Evolutionary conservation across 2,797 vertebrate genomes (phyloP).

Genomic region (Eupleurogrammus muticus): DNA sequence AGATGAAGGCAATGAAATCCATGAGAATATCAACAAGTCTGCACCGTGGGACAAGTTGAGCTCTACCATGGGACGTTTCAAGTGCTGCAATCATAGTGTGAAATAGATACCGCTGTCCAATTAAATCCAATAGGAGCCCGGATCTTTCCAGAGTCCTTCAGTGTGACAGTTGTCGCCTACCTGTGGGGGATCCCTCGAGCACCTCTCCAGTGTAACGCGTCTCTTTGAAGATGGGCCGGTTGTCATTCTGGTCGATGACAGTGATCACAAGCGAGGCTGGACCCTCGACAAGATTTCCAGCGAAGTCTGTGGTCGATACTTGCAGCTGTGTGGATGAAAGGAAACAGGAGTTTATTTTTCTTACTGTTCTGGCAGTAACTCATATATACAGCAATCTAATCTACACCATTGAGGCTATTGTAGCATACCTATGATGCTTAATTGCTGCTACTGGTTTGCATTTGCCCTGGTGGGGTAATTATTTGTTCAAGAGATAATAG

Average conservation of each 20-base stretch:
- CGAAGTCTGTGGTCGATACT: constrained; percentile 77
- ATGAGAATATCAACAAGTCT: not conserved
- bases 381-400: not conserved
- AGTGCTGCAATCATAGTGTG: constrained; percentile 11
- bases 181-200: constrained; percentile 95
- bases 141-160: constrained; percentile 21
- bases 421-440: not conserved
- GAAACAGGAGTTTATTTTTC: constrained; percentile 25
- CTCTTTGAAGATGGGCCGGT: constrained; percentile 94
- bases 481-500: constrained; percentile 1
- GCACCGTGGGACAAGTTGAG: not conserved
- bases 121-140: constrained; percentile 27
- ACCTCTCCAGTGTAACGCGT: constrained; percentile 92
- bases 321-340: constrained; percentile 66
- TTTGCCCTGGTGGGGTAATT: not conserved
- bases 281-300: constrained; percentile 88
- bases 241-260: constrained; percentile 98
- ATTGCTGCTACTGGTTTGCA: not conserved
- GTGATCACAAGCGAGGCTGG: constrained; percentile 86
- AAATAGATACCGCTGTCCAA: constrained; percentile 21
- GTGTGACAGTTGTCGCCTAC: constrained; percentile 73
- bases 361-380: not conserved
- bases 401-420: not conserved
- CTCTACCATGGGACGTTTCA: not conserved
- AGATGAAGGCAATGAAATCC: not conserved